Evolutionary conservation across 2,113 vertebrate genomes (phyloP), one percentile per base, ranked within the genome.

Genomic region (Laterallus jamaicensis): DNA sequence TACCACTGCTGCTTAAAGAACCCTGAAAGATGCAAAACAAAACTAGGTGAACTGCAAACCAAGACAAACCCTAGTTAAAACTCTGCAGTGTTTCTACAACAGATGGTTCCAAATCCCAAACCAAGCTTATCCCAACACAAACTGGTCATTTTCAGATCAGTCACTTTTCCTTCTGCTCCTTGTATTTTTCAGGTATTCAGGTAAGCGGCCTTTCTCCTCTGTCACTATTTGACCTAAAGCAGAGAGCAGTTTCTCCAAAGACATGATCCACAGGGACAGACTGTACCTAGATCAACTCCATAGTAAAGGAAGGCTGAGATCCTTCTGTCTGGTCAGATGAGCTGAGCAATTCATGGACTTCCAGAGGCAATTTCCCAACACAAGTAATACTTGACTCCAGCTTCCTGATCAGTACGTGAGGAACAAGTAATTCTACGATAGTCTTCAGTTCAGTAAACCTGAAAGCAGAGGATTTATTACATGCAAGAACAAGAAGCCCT

Each of bases 371-470:
- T 54, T 74, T 81, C 31, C 98, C 98, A 91, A 97, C 67, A 39
- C 95, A 73, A 91, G 97, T 92, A 82, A 98, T 64, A 35, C 91
- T 83, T 16, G 82, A 84, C 29, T 78, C 67, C 3, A 96, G 63
- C 63, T 97, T 98, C 71, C 97, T 79, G 75, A 98, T 96, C 83
- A 68, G 68, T 80, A 98, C 47, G 9, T 47, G 93, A 94, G 98
- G 77, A 11, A 98, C 15, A 91, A 98, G 89, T 7, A 62, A 97
- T 96, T 98, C 98, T 96, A 94, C 75, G 63, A 88, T 71, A 8
- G 98, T 98, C 66, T 98, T 95, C 5, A 95, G 97, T 64, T 98
- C 96, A 59, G 97, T 97, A 97, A 99, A 99, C 94, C 98, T 99
- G 87, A 82, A 82, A 93, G 80, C 83, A 59, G 83, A 31, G 95